These are phyloP conservation scores for Rhaphigaster nebulosa DNA, from an alignment of 2,888 invertebrate genomes.

Conservation along the genomic window DNA sequence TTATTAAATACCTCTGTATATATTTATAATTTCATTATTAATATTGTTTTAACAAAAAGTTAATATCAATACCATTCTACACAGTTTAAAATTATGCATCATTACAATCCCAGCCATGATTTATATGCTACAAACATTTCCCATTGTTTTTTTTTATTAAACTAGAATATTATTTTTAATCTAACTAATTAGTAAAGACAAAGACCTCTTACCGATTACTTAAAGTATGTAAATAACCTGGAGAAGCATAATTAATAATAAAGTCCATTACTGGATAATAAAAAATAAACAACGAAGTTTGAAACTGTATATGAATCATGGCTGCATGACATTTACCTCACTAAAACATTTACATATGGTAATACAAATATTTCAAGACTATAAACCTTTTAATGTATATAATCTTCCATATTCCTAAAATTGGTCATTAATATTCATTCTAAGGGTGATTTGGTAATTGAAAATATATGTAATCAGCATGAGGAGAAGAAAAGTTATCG, in stretches of 20 bases:
- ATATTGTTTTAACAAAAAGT: not conserved
- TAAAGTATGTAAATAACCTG: not conserved
- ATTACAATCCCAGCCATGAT: not conserved
- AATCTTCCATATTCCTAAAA: not conserved
- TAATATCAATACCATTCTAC: not conserved
- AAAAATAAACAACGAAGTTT: not conserved
- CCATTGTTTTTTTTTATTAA: not conserved
- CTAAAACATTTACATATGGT: not conserved
- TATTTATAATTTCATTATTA: not conserved
- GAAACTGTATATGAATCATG: not conserved
- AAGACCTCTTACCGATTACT: not conserved
- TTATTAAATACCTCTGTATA: not conserved
- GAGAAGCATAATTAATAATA: not conserved
- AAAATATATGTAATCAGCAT: constrained; percentile 59
- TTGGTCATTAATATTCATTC: not conserved
- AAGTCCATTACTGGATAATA: not conserved
- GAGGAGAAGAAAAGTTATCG: not conserved
- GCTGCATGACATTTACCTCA: not conserved
- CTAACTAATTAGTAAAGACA: not conserved
- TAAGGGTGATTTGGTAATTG: constrained; percentile 57
- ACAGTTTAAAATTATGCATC: not conserved
- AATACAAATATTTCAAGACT: constrained; percentile 5
- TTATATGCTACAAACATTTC: not conserved
- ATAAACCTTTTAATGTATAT: constrained; percentile 34
- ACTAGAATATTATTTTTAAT: not conserved